Conservation (phyloP, 2,888 invertebrate genomes). For the Gerosis bhagava region DNA sequence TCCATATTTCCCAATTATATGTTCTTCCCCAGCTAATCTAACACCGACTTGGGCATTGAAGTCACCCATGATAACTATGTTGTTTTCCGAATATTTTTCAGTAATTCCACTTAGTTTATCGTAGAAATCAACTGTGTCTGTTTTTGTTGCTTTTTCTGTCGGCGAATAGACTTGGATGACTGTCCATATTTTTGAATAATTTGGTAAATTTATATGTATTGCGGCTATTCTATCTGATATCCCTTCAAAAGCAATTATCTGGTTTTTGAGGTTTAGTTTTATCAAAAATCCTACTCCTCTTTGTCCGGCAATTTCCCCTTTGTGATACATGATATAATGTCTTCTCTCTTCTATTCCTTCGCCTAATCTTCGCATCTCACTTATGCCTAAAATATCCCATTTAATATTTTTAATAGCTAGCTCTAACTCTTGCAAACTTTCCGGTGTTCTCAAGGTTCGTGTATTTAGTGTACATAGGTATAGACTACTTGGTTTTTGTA, state of each 20-base stretch:
- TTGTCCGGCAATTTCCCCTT: too few relatives aligned
- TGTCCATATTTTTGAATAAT: too few relatives aligned
- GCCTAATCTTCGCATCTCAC: slow-evolving; percentile 27
- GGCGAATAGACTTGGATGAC: too few relatives aligned
- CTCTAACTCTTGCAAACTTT: slow-evolving; percentile 3
- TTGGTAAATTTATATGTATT: too few relatives aligned
- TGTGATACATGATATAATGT: slow-evolving; percentile 23
- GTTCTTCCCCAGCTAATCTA: slow-evolving; percentile 25
- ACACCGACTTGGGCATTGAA: slow-evolving; percentile 29
- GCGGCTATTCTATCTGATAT: too few relatives aligned
- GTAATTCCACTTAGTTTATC: neutral
- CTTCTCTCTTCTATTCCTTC: slow-evolving; percentile 26
- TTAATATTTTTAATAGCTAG: neutral
- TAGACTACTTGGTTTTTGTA: neutral
- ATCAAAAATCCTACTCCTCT: too few relatives aligned
- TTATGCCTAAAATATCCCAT: slow-evolving; percentile 24
- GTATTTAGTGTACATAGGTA: neutral
- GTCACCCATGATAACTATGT: slow-evolving; percentile 29
- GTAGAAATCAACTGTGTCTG: too few relatives aligned
- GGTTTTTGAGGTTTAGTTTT: too few relatives aligned
- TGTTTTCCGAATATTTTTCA: slow-evolving; percentile 6
- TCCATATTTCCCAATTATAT: slow-evolving; percentile 26
- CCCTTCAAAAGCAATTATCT: too few relatives aligned
- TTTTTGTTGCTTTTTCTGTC: too few relatives aligned
- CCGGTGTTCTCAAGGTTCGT: neutral